phyloP scores from a whole-genome alignment of 2,113 vertebrate genomes.

The Aplodontia rufa region DNA sequence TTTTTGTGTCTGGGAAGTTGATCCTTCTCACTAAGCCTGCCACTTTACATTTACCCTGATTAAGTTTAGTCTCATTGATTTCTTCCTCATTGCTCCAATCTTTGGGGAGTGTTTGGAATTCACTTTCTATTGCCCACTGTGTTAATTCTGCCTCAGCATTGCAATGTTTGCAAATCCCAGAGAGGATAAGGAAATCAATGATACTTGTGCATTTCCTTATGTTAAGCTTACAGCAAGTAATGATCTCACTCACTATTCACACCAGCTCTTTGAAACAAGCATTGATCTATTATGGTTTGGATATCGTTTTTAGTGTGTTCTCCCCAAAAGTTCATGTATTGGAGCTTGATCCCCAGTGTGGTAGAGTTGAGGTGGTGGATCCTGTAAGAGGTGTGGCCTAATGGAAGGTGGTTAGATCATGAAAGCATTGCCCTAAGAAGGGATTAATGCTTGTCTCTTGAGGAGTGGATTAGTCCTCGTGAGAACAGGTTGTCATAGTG shows the following conservation, averaged over 20 bases:
- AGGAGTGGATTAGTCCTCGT: background rate
- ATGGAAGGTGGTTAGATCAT: background rate
- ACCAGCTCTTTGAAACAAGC: background rate
- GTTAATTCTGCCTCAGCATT: background rate
- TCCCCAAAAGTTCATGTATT: background rate
- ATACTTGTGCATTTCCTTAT: background rate
- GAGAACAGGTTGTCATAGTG: background rate
- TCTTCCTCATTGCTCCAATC: background rate
- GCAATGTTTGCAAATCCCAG: background rate
- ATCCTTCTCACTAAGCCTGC: background rate
- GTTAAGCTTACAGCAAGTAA: fast-evolving
- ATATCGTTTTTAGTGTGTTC: too few relatives aligned
- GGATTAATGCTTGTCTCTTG: too few relatives aligned
- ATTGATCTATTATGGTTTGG: background rate
- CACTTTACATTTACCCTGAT: background rate
- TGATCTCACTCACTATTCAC: background rate
- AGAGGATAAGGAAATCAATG: background rate
- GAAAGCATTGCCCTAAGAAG: background rate
- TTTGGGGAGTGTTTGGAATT: background rate
- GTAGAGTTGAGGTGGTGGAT: background rate
- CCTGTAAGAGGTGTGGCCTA: background rate
- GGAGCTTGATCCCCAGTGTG: background rate
- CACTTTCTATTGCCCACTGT: background rate
- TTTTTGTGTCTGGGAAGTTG: background rate
- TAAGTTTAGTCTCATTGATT: background rate